Evolutionary conservation across 2,113 vertebrate species (phyloP).

Genomic region (Potamarius usumacintae): DNA sequence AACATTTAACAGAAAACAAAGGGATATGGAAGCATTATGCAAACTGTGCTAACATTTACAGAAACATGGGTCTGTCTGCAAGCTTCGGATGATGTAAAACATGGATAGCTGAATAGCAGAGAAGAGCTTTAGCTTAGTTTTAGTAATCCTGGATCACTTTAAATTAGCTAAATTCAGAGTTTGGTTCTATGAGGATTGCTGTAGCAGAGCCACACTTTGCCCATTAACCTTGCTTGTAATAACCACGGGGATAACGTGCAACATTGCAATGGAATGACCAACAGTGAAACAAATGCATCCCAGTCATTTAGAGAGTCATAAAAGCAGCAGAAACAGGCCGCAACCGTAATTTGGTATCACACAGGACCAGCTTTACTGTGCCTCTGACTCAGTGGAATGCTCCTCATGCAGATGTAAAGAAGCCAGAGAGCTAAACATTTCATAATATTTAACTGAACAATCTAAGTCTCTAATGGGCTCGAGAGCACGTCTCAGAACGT

Average conservation of each 20-base stretch:
- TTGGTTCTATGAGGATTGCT: not conserved
- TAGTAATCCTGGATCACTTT: not conserved
- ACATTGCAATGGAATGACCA: conserved; percentile 18
- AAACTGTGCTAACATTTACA: not conserved
- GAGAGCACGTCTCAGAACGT: not conserved
- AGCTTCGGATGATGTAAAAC: not conserved
- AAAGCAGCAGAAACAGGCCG: not conserved
- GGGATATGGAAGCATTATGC: not conserved
- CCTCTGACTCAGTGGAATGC: too few relatives aligned
- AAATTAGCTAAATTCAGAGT: not conserved
- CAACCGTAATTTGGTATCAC: not conserved
- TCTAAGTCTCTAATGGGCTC: not conserved
- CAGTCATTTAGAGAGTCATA: not conserved
- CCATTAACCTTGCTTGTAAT: not conserved
- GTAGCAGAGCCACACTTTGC: conserved; percentile 44
- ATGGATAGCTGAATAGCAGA: too few relatives aligned
- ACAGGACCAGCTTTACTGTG: not conserved
- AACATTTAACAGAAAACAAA: conserved; percentile 6
- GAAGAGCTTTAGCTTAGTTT: not conserved
- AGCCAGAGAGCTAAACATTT: conserved; percentile 10
- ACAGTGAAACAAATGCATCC: not conserved
- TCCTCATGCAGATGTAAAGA: not conserved
- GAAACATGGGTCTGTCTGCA: not conserved
- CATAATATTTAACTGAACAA: not conserved
- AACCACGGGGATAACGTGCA: not conserved